Conservation (phyloP, 2,888 invertebrate genomes). For the Cotesia congregata region DNA sequence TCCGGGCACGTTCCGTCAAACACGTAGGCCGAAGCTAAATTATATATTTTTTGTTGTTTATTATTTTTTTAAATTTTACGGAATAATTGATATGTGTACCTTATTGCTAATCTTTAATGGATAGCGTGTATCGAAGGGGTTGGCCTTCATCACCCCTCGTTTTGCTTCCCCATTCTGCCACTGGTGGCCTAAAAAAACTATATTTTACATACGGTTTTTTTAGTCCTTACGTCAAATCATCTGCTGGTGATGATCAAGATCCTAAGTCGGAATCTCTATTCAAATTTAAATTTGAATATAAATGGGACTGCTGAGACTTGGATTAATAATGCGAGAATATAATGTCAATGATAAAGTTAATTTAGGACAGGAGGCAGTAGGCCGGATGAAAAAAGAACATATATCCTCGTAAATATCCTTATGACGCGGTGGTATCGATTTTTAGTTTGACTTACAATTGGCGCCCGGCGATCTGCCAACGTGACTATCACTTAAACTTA, state of each 20-base stretch:
- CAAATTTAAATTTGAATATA: too few species aligned
- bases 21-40: background rate
- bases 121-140: slow-evolving; percentile 44
- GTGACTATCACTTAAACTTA: slow-evolving; percentile 36
- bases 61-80: background rate
- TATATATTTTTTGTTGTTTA: background rate
- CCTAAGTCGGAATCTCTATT: too few species aligned
- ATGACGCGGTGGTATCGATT: slow-evolving; percentile 39
- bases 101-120: slow-evolving; percentile 46
- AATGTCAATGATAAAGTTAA: background rate
- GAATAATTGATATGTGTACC: background rate
- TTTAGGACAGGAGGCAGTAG: background rate
- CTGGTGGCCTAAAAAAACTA: slow-evolving; percentile 24
- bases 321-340: background rate
- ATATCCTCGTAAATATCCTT: slow-evolving; percentile 26
- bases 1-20: slow-evolving; percentile 28
- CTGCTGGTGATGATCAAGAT: background rate
- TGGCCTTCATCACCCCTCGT: slow-evolving; percentile 35
- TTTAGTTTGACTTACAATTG: slow-evolving; percentile 44
- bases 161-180: slow-evolving; percentile 18
- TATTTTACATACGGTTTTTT: slow-evolving; percentile 21
- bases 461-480: slow-evolving; percentile 46
- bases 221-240: background rate
- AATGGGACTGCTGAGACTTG: background rate
- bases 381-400: background rate